Conservation (phyloP, 2,888 invertebrate genomes). For the Leptopilina drosophilae region DNA sequence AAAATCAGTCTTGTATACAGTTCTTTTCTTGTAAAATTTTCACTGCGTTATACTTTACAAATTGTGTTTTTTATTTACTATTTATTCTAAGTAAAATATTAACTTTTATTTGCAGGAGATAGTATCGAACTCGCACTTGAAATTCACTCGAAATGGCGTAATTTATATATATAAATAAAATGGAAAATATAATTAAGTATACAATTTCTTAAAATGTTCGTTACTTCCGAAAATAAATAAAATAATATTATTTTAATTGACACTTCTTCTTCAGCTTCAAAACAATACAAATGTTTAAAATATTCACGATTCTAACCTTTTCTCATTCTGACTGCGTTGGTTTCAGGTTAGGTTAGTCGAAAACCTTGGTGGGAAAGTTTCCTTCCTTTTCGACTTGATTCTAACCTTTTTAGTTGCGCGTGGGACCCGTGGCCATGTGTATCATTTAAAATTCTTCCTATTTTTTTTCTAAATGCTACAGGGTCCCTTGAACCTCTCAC, state of each 20-base stretch:
- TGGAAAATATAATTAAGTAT: no score
- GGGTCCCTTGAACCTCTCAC: constrained; percentile 60
- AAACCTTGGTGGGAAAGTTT: neutral
- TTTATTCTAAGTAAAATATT: neutral
- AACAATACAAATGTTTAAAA: no score
- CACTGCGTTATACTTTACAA: no score
- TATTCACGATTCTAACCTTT: no score
- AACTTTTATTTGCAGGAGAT: constrained; percentile 61
- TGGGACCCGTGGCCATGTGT: constrained; percentile 55
- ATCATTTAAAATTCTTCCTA: constrained; percentile 36
- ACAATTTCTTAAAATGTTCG: no score
- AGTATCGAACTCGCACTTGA: constrained; percentile 62
- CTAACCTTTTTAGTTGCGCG: constrained; percentile 53
- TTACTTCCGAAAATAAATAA: no score
- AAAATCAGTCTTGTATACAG: no score
- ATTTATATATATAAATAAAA: constrained; percentile 19
- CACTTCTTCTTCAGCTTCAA: no score
- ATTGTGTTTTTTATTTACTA: no score
- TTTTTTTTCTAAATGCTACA: constrained; percentile 47
- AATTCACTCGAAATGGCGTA: constrained; percentile 62
- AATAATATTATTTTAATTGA: no score
- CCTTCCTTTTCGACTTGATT: neutral
- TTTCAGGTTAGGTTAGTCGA: neutral
- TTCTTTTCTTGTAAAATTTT: no score
- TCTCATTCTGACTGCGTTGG: no score